Base-by-base conservation (phyloP, 2,888 invertebrate species). In the Pemphredon lugubris region DNA sequence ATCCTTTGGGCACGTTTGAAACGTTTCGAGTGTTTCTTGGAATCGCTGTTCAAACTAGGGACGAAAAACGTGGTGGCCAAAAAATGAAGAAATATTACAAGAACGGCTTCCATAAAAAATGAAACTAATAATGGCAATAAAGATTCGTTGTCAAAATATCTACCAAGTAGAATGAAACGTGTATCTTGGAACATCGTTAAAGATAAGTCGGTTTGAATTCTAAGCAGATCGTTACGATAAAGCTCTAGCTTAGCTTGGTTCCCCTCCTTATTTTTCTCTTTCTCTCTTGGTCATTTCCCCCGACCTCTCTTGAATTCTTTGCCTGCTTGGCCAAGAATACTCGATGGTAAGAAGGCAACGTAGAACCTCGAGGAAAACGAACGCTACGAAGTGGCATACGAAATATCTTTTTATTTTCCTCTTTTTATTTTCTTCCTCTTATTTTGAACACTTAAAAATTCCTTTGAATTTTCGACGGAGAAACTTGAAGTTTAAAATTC, bases 231-330 rank as follows among this genome's bases (percentile, higher is more conserved):
- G 39, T 14, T 50, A 39, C 14, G 48, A 44, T 20, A 48, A 59
- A 66, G 59, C 59, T 60, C 16, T 59, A 44, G 48, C 32, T 48
- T 39, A 44, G 16, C 23, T 26, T 13, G 16, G 13, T 57, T 39
- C 45, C 63, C 60, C 37, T 47, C 51, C 26, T 34, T 64, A 47
- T 37, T 42, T 39, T 47, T 59, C 34, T 23, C n/a, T 48, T 34
- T 16, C 45, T 64, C 20, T 40, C 45, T 45, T 60, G 34, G 47
- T 61, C 34, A 11, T 26, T 51, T 16, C 34, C 9, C 50, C 26
- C 32, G 9, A 30, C 44, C 44, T 68, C 32, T 69, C 69, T 69
- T 64, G 64, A 69, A 47, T 73, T 48, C 55, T 50, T 13, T 44
- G 57, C 63, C 55, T 59, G 55, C 54, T 32, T 23, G 42, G 40